A percentile compares a stretch with the other conserved stretches of the same genome.
Conservation (phyloP, 2,797 vertebrate species). For the Simalia tracyae region DNA sequence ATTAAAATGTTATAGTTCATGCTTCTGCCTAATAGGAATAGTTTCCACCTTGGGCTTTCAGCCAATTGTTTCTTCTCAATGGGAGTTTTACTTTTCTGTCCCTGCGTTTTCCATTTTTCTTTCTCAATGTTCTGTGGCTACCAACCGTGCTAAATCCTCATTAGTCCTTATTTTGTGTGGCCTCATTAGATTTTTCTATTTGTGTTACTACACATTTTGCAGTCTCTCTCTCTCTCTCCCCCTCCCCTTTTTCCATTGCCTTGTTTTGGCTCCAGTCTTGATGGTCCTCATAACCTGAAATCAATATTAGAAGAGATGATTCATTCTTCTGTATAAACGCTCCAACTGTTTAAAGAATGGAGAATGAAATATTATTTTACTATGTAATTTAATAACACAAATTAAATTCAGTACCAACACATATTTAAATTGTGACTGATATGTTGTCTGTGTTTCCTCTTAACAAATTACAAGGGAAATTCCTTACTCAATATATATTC, state of each 20-base stretch:
- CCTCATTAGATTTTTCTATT: neutral
- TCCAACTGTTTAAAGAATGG: conserved; percentile 12
- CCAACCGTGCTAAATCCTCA: neutral
- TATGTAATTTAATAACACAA: conserved; percentile 16
- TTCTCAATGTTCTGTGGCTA: neutral
- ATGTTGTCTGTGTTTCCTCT: neutral
- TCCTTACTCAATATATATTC: neutral
- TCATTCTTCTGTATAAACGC: neutral
- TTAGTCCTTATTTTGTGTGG: neutral
- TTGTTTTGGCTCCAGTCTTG: neutral
- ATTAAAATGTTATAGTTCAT: neutral
- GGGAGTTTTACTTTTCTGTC: neutral
- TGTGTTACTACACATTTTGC: neutral
- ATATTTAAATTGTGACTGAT: conserved; percentile 1
- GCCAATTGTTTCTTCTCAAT: neutral
- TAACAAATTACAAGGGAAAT: neutral
- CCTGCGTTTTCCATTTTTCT: neutral
- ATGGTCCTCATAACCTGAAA: too few relatives aligned
- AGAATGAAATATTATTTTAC: conserved; percentile 17
- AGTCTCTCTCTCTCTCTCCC: too few relatives aligned
- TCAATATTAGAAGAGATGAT: neutral
- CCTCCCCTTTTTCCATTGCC: neutral
- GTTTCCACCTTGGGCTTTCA: neutral
- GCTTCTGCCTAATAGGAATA: neutral
- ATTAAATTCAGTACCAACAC: conserved; percentile 11